Conservation (phyloP, 2,888 invertebrate genomes). For the Dascillus cervinus region DNA sequence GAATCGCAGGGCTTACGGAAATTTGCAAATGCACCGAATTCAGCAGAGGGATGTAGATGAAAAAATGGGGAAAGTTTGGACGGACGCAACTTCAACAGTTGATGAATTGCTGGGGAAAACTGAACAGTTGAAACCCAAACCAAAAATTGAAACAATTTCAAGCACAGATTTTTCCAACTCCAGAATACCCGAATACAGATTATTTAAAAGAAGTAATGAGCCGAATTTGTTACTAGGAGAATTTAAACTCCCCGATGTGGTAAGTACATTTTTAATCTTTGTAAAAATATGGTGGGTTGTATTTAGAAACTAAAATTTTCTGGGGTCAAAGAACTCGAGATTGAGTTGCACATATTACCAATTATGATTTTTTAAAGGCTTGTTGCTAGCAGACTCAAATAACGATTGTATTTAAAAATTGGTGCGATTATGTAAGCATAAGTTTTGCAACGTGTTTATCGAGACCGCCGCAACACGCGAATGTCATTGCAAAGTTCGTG, state of each 20-base stretch:
- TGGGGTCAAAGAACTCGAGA: too few relatives aligned
- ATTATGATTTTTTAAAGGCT: too few relatives aligned
- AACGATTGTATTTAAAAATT: too few relatives aligned
- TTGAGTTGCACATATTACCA: too few relatives aligned
- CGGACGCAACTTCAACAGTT: conserved; percentile 44
- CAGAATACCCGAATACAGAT: conserved; percentile 49
- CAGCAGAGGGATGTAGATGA: conserved; percentile 58
- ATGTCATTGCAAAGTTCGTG: too few relatives aligned
- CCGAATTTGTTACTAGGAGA: conserved; percentile 53
- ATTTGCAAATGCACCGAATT: conserved; percentile 65
- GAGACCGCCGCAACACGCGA: too few relatives aligned
- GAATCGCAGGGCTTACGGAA: conserved; percentile 68
- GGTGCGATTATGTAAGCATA: too few relatives aligned
- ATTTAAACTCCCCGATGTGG: conserved; percentile 53
- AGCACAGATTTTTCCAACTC: conserved; percentile 23
- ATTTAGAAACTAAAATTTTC: background rate
- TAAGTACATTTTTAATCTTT: conserved; percentile 43
- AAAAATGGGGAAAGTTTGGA: conserved; percentile 28
- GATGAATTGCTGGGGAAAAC: conserved; percentile 47
- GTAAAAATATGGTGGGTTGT: background rate
- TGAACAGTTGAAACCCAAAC: conserved; percentile 21
- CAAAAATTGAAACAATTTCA: conserved; percentile 33
- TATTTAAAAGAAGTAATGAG: conserved; percentile 51
- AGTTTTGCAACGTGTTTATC: too few relatives aligned
- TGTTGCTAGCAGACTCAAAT: too few relatives aligned